Conservation (phyloP, 2,888 invertebrate genomes). For the Ceramica pisi region DNA sequence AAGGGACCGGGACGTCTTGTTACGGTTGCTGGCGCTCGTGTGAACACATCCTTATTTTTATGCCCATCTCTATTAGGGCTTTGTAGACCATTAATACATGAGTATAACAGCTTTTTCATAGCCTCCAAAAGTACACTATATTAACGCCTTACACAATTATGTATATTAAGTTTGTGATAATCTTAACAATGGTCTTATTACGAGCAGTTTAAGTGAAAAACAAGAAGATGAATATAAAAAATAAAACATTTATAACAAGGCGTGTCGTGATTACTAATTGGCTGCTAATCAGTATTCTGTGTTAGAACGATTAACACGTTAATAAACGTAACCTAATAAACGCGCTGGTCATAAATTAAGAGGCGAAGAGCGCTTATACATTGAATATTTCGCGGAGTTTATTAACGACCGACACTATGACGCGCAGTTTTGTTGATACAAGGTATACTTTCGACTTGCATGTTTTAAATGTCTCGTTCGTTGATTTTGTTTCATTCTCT, state of each 20-base stretch:
- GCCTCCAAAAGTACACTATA: background rate
- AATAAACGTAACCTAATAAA: slow-evolving; percentile 57
- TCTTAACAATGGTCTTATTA: slow-evolving; percentile 32
- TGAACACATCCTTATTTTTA: slow-evolving; percentile 59
- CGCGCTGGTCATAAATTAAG: slow-evolving; percentile 45
- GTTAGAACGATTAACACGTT: slow-evolving; percentile 59
- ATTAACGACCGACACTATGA: background rate
- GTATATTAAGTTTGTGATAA: slow-evolving; percentile 9
- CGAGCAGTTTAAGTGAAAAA: slow-evolving; percentile 34
- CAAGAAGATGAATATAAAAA: slow-evolving; percentile 35
- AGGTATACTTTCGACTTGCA: background rate
- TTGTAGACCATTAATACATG: slow-evolving; percentile 34
- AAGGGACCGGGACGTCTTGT: slow-evolving; percentile 59
- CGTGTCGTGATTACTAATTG: slow-evolving; percentile 61
- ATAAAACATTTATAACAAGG: slow-evolving; percentile 49
- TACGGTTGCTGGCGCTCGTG: slow-evolving; percentile 63
- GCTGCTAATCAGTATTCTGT: slow-evolving; percentile 59
- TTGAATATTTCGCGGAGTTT: slow-evolving; percentile 29
- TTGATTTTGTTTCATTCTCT: background rate
- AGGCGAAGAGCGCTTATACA: slow-evolving; percentile 32
- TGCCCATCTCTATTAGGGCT: slow-evolving; percentile 23
- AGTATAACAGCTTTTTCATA: slow-evolving; percentile 23
- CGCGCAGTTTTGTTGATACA: background rate
- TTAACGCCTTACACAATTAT: slow-evolving; percentile 17
- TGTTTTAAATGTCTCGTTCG: background rate